These are phyloP conservation scores for Tretioscincus oriximinensis DNA, from an alignment of 2,113 vertebrate species.

Conservation along the genomic window DNA sequence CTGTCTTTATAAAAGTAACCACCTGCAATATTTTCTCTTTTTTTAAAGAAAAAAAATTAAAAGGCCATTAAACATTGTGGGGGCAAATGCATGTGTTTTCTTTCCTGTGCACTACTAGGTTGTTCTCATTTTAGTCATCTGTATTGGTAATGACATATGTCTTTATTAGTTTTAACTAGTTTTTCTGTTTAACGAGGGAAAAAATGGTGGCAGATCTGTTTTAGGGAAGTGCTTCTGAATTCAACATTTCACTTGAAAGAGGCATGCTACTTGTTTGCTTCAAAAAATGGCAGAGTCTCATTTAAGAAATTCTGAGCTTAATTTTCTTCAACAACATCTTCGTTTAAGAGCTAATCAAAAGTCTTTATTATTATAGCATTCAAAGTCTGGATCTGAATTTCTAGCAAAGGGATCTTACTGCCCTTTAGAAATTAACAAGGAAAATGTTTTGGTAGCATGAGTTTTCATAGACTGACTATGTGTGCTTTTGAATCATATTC, in stretches of 20 bases:
- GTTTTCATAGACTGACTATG: too few relatives aligned
- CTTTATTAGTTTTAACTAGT: constrained; percentile 56
- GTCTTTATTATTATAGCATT: not conserved
- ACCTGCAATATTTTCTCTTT: constrained; percentile 73
- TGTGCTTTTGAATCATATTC: too few relatives aligned
- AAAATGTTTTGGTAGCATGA: too few relatives aligned
- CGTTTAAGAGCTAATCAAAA: not conserved
- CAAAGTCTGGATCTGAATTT: too few relatives aligned
- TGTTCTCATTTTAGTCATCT: constrained; percentile 63
- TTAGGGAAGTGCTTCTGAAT: constrained; percentile 17
- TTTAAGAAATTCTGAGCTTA: constrained; percentile 21
- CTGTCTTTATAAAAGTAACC: constrained; percentile 77
- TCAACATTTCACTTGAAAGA: constrained; percentile 3
- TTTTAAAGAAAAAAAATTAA: constrained; percentile 57
- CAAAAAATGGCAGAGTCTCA: constrained; percentile 17
- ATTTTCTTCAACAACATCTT: not conserved
- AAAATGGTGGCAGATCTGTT: constrained; percentile 53
- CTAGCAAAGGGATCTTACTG: too few relatives aligned
- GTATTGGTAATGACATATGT: constrained; percentile 47
- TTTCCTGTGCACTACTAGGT: constrained; percentile 52
- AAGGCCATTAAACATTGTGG: constrained; percentile 70
- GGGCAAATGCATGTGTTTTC: constrained; percentile 53
- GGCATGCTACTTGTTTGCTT: constrained; percentile 3
- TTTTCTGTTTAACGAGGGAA: constrained; percentile 58
- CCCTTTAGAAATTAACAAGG: too few relatives aligned